Percentiles rank a stretch among this genome's conserved stretches.
Evolutionary conservation across 1,140 invertebrate genomes (phyloP).

Genomic region (Platyura marginata): DNA sequence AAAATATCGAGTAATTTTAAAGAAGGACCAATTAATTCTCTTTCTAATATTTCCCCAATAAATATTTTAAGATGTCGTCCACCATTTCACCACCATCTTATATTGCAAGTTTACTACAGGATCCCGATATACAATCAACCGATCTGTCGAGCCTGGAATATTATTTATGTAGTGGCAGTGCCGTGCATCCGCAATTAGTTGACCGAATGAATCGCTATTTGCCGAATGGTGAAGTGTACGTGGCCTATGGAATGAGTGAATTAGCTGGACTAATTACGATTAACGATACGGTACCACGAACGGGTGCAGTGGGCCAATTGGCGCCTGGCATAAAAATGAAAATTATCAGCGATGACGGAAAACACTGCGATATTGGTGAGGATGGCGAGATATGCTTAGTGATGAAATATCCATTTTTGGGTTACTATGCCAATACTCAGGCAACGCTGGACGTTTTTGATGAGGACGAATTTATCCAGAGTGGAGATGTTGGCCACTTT

Average conservation of each 20-base stretch:
- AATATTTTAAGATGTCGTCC: no score
- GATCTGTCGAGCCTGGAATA: conserved; percentile 17
- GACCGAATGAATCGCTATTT: conserved; percentile 12
- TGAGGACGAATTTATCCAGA: conserved; percentile 41
- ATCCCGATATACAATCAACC: conserved; percentile 12
- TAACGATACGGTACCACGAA: background rate
- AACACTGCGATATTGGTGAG: conserved; percentile 15
- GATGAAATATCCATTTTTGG: conserved; percentile 17
- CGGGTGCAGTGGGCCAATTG: conserved; percentile 3
- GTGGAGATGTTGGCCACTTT: conserved; percentile 43
- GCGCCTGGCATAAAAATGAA: conserved; percentile 17
- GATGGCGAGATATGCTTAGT: conserved; percentile 18
- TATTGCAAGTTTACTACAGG: conserved; percentile 7
- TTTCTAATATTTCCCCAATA: no score
- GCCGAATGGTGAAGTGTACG: background rate
- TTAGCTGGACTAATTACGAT: background rate
- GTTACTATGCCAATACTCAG: conserved; percentile 20
- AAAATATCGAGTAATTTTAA: no score
- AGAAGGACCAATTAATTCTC: no score
- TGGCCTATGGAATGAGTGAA: conserved; percentile 1
- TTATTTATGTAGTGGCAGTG: conserved; percentile 15
- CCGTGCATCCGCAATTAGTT: conserved; percentile 8
- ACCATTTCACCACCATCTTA: background rate
- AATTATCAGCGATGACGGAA: conserved; percentile 22
- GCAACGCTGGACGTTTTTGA: conserved; percentile 20